phyloP scores from a whole-genome alignment of 2,797 vertebrate genomes.

The Hirundo rustica region DNA sequence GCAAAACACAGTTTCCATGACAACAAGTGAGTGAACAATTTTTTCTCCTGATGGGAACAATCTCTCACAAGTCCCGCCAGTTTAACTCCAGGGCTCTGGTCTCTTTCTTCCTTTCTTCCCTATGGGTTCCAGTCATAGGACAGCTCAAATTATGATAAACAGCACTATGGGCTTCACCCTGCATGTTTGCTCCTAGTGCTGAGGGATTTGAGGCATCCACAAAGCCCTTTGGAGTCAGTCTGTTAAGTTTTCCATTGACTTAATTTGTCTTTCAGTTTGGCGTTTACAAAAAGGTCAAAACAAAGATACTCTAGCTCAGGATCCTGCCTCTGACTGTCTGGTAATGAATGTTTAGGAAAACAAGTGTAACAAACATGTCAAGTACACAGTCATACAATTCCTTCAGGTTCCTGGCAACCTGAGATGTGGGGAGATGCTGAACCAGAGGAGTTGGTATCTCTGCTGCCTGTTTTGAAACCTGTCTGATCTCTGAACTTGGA shows the following conservation, averaged over 20 bases:
- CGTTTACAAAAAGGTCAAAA: conserved; percentile 27
- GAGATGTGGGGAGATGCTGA: not conserved
- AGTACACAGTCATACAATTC: not conserved
- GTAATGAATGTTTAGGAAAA: not conserved
- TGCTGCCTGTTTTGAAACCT: not conserved
- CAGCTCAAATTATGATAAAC: not conserved
- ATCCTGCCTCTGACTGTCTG: not conserved
- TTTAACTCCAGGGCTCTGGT: not conserved
- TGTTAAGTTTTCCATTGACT: conserved; percentile 1
- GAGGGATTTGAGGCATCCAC: not conserved
- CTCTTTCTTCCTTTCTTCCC: not conserved
- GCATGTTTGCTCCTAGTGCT: not conserved
- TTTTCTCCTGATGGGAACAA: not conserved
- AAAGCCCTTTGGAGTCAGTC: not conserved
- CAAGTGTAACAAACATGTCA: not conserved
- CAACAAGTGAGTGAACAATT: conserved; percentile 87
- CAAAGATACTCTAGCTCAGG: not conserved
- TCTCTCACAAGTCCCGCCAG: not conserved
- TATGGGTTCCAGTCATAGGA: not conserved
- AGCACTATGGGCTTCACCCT: not conserved
- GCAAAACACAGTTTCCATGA: conserved; percentile 94
- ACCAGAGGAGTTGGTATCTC: not conserved
- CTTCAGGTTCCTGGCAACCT: not conserved
- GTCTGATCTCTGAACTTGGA: not conserved
- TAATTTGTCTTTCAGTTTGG: conserved; percentile 28